Percentiles rank a stretch among this genome's conserved stretches.
phyloP scores from a whole-genome alignment of 2,888 invertebrate genomes.

The Tridacna gigas region DNA sequence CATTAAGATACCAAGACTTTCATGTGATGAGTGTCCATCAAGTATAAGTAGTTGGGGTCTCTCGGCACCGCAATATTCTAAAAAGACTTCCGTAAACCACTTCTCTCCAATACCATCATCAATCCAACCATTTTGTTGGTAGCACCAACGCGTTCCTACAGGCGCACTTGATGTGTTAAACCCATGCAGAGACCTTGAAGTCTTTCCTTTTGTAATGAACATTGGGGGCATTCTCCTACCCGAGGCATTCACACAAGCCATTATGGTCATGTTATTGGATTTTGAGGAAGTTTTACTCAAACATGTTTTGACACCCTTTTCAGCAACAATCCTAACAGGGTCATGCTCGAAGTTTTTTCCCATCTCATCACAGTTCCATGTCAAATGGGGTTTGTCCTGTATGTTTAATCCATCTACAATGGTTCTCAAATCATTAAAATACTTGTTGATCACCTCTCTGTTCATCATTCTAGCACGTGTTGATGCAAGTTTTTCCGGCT shows the following conservation, averaged over 20 bases:
- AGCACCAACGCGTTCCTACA: neutral
- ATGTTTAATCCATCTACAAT: slow-evolving; percentile 5
- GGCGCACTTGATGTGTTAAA: neutral
- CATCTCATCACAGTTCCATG: slow-evolving; percentile 42
- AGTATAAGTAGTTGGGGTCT: slow-evolving; percentile 23
- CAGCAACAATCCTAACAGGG: slow-evolving; percentile 21
- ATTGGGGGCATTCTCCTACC: slow-evolving; percentile 50
- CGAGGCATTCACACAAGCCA: slow-evolving; percentile 40
- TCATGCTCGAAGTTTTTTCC: slow-evolving; percentile 33
- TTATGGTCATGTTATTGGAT: slow-evolving; percentile 35
- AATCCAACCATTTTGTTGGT: neutral
- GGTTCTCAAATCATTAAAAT: slow-evolving; percentile 21
- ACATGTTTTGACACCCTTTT: slow-evolving; percentile 18
- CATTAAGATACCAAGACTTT: neutral
- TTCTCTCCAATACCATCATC: neutral
- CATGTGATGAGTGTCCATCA: neutral
- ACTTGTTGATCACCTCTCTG: slow-evolving; percentile 25
- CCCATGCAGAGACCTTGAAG: neutral
- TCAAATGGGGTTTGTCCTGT: neutral
- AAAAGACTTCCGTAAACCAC: neutral
- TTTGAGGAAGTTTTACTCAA: slow-evolving; percentile 34
- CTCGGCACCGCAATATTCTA: slow-evolving; percentile 13
- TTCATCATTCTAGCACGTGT: slow-evolving; percentile 46
- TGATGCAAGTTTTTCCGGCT: slow-evolving; percentile 41
- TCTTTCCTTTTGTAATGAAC: slow-evolving; percentile 56